Base-by-base conservation (phyloP, 2,888 invertebrate species). In the Gasteruption jaculator region DNA sequence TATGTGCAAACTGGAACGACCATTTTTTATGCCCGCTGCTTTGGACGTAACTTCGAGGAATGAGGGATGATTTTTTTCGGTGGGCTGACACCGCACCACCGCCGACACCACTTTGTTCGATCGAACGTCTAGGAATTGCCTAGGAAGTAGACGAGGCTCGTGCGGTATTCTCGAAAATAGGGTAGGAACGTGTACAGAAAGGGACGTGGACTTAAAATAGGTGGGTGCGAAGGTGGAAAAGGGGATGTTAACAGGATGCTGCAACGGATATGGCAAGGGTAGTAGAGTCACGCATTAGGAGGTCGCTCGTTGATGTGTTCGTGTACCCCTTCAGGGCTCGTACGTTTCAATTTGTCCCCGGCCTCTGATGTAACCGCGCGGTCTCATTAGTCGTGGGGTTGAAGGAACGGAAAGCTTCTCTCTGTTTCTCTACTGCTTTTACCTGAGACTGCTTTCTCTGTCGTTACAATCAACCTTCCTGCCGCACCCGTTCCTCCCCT, bases 271-370 rank as follows among this genome's bases (percentile, higher is more conserved):
- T 36, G 15, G 43, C 10, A 38, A 25, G 43, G 29, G 38, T 38
- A 41, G 33, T 49, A 49, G 45, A 53, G 59, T 56, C 55, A 54
- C 58, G 59, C 59, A 55, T 61, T 59, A 62, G 56, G 49, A 60
- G 55, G 56, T 61, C 54, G 54, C 51, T 53, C 53, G 51, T 49
- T 51, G 50, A 54, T 50, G 50, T 52, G 25, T 46, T 22, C 42
- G 44, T 38, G 40, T 50, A 49, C 48, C 56, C 61, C 60, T 63
- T 60, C 54, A 53, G 58, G 63, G 57, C 58, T 65, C 65, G 67
- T 66, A 63, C 67, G 61, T 67, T 67, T 67, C 67, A 67, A 67
- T 67, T 67, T 67, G 67, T 67, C 59, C 57, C 54, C 57, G 56
- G 65, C 54, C 62, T 63, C 60, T 66, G 65, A 65, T 65, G 63